phyloP scores from a whole-genome alignment of 2,888 invertebrate genomes.

The Hydrotaea diabolus region DNA sequence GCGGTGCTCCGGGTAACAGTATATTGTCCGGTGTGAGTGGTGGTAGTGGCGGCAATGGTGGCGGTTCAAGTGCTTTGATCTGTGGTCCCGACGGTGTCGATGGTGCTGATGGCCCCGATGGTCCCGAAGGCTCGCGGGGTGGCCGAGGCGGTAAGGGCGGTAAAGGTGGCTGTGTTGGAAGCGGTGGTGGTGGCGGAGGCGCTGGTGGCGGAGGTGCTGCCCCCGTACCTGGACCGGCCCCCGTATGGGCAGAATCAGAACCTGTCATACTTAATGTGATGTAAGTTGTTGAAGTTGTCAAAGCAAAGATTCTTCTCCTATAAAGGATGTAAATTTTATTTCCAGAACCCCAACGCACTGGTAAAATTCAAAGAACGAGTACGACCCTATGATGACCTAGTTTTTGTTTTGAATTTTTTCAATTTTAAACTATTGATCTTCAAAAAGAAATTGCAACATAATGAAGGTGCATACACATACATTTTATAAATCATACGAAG shows the following conservation, averaged over 20 bases:
- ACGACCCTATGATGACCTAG: not conserved
- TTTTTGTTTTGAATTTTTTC: too few relatives aligned
- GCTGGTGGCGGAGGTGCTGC: constrained; percentile 70
- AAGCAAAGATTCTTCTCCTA: not conserved
- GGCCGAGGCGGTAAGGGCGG: constrained; percentile 76
- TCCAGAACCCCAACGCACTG: not conserved
- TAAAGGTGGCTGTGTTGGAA: constrained; percentile 67
- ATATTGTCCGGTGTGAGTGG: constrained; percentile 70
- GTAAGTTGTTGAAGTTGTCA: not conserved
- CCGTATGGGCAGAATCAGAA: constrained; percentile 38
- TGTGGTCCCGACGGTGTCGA: constrained; percentile 74
- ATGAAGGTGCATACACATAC: constrained; percentile 61
- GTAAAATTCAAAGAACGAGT: not conserved
- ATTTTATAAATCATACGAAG: constrained; percentile 9
- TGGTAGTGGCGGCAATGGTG: constrained; percentile 74
- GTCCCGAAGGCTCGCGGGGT: constrained; percentile 74
- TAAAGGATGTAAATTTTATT: too few relatives aligned
- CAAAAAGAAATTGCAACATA: too few relatives aligned
- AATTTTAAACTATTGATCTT: too few relatives aligned
- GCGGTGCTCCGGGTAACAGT: constrained; percentile 71
- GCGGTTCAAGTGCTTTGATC: constrained; percentile 70
- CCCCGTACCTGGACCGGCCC: constrained; percentile 39
- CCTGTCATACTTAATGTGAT: constrained; percentile 50
- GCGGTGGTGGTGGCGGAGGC: constrained; percentile 74
- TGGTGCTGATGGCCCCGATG: constrained; percentile 74